Conservation (phyloP, 2,888 invertebrate species). For the Nomada flava region DNA sequence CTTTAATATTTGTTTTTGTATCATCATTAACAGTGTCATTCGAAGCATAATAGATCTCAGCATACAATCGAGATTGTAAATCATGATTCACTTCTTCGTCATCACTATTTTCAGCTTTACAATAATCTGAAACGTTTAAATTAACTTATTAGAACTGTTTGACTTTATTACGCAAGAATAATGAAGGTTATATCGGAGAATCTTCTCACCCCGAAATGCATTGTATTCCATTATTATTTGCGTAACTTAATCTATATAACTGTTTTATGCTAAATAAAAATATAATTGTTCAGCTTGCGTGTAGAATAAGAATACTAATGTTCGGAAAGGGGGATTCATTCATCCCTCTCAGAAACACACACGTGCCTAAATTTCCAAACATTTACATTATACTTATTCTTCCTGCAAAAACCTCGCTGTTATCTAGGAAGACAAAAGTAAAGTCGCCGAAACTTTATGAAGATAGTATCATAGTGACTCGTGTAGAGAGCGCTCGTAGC, state of each 20-base stretch:
- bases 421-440: background rate
- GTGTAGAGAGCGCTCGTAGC: background rate
- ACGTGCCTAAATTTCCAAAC: conserved; percentile 18
- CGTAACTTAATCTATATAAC: background rate
- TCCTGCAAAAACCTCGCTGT: background rate
- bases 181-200: conserved; percentile 18
- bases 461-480: background rate
- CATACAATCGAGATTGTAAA: conserved; percentile 76
- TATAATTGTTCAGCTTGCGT: background rate
- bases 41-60: conserved; percentile 75
- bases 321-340: background rate
- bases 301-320: background rate
- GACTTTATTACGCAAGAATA: background rate
- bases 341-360: conserved; percentile 16
- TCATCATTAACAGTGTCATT: background rate
- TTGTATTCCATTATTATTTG: conserved; percentile 29
- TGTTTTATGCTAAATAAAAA: background rate
- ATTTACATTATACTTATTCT: conserved; percentile 12
- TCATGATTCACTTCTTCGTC: conserved; percentile 66
- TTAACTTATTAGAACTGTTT: background rate
- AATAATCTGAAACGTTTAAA: conserved; percentile 52
- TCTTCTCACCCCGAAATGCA: conserved; percentile 46
- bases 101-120: conserved; percentile 54
- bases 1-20: conserved; percentile 17
- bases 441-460: too few relatives aligned